A percentile compares a stretch with the other conserved stretches of the same genome.
phyloP scores from a whole-genome alignment of 2,888 invertebrate genomes.

The Andrena chrysosceles region DNA sequence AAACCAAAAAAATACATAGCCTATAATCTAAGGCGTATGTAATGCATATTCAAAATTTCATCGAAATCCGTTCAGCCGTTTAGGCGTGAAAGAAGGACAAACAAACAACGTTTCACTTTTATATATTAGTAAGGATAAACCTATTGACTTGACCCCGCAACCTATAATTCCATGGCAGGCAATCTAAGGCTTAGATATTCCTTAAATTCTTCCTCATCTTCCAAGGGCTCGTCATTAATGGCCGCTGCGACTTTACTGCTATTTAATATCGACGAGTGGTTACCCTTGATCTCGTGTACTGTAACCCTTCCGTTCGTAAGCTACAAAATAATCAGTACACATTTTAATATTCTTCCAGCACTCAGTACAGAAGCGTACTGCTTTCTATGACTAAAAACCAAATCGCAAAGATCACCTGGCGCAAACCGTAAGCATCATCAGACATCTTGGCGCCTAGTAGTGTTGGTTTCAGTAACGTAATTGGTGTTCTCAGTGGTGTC shows the following conservation, averaged over 20 bases:
- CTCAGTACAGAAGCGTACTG: too few relatives aligned
- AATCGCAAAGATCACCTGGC: background rate
- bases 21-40: too few relatives aligned
- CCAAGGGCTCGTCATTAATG: conserved; percentile 79
- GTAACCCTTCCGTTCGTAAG: conserved; percentile 87
- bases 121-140: too few relatives aligned
- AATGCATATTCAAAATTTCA: too few relatives aligned
- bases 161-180: fast-evolving
- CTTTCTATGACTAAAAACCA: too few relatives aligned
- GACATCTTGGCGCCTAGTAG: conserved; percentile 86
- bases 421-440: conserved; percentile 86
- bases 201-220: conserved; percentile 59
- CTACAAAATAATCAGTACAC: conserved; percentile 67
- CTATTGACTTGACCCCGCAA: fast-evolving
- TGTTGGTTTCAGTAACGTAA: conserved; percentile 88
- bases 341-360: too few relatives aligned
- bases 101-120: too few relatives aligned
- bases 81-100: too few relatives aligned
- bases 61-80: too few relatives aligned
- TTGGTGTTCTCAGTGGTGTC: conserved; percentile 86
- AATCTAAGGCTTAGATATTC: background rate
- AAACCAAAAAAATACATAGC: too few relatives aligned
- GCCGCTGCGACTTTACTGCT: conserved; percentile 87
- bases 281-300: conserved; percentile 89
- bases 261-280: conserved; percentile 90